Percentiles rank a stretch among this genome's conserved stretches.
phyloP scores from a whole-genome alignment of 2,888 invertebrate species.

The Crossocerus cetratus region DNA sequence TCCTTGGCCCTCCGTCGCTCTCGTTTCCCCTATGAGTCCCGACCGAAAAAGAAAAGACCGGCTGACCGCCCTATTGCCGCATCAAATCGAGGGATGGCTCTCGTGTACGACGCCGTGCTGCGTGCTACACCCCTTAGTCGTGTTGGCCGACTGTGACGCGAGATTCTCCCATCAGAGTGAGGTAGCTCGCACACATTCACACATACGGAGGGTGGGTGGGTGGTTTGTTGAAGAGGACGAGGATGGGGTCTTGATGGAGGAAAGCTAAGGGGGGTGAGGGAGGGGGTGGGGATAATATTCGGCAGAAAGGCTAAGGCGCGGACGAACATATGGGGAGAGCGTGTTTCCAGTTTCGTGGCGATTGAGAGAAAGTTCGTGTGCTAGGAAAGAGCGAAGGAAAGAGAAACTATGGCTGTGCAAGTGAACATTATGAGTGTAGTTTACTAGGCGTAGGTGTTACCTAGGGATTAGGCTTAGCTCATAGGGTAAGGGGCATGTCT shows the following conservation, averaged over 20 bases:
- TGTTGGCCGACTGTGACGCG: too few species aligned
- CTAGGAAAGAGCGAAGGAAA: constrained; percentile 55
- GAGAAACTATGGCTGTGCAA: constrained; percentile 76
- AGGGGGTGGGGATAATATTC: too few species aligned
- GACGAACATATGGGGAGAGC: constrained; percentile 25
- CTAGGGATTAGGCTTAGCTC: constrained; percentile 74
- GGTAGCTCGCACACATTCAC: too few species aligned
- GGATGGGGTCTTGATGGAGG: not conserved
- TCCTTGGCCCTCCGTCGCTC: too few species aligned
- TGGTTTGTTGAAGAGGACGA: not conserved
- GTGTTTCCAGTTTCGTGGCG: constrained; percentile 25
- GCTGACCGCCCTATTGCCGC: too few species aligned
- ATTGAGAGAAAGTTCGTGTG: constrained; percentile 19
- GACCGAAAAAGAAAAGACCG: too few species aligned
- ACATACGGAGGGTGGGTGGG: too few species aligned
- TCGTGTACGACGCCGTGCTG: too few species aligned
- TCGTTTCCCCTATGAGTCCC: too few species aligned
- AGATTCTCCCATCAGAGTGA: too few species aligned
- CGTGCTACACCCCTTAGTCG: too few species aligned
- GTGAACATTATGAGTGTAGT: constrained; percentile 75
- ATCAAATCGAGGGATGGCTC: too few species aligned
- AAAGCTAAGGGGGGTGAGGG: constrained; percentile 5
- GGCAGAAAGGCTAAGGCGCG: not conserved
- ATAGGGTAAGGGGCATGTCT: constrained; percentile 70
- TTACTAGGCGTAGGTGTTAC: constrained; percentile 74